phyloP scores from a whole-genome alignment of 2,888 invertebrate species.

The Xanthorhoe spadicearia region DNA sequence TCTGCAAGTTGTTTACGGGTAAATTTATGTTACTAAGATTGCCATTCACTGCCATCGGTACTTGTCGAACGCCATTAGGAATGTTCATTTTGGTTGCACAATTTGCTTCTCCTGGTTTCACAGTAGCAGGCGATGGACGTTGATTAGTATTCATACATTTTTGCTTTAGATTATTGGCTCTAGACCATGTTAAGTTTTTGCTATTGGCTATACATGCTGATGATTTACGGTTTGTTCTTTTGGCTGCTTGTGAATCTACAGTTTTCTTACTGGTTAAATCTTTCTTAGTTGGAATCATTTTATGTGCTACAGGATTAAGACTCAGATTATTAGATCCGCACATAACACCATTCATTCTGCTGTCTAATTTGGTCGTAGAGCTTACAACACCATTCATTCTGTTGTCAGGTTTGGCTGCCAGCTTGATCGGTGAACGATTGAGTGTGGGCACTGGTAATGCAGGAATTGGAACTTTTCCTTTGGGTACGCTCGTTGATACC shows the following conservation, averaged over 20 bases:
- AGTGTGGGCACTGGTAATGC: conserved; percentile 60
- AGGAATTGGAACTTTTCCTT: conserved; percentile 68
- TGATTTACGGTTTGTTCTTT: conserved; percentile 76
- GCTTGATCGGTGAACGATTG: conserved; percentile 63
- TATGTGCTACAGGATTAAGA: conserved; percentile 63
- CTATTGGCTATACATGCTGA: conserved; percentile 80
- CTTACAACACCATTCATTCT: conserved; percentile 72
- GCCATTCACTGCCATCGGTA: conserved; percentile 73
- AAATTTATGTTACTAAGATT: conserved; percentile 70
- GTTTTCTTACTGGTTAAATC: conserved; percentile 62
- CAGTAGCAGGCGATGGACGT: conserved; percentile 53
- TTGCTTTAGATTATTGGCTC: conserved; percentile 78
- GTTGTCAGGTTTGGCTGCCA: conserved; percentile 59
- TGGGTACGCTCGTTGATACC: conserved; percentile 50
- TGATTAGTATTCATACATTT: conserved; percentile 67
- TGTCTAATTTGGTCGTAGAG: conserved; percentile 77
- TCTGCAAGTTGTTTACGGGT: conserved; percentile 73
- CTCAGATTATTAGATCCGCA: conserved; percentile 78
- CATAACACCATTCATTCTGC: conserved; percentile 78
- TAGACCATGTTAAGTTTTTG: conserved; percentile 80
- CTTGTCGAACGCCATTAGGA: conserved; percentile 73
- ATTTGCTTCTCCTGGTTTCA: conserved; percentile 62
- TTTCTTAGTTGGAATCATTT: conserved; percentile 63
- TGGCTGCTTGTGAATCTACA: conserved; percentile 51
- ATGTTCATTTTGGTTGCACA: conserved; percentile 75